Conservation (phyloP, 1,140 invertebrate genomes). For the Drosophila pruinosa region DNA sequence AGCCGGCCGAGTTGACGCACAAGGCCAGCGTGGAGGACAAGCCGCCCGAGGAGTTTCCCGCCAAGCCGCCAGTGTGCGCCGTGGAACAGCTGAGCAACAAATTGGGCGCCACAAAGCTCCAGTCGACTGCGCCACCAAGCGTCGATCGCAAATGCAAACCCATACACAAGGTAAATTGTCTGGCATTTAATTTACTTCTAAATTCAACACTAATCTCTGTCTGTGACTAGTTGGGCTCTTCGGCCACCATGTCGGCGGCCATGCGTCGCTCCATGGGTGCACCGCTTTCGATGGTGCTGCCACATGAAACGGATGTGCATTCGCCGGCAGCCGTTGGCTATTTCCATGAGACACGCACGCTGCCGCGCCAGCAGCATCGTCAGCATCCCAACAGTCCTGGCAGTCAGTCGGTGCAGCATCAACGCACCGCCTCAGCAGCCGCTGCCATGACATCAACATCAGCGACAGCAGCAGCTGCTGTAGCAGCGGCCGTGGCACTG, state of each 20-base stretch:
- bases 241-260: constrained; percentile 59
- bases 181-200: neutral
- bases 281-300: constrained; percentile 67
- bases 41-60: constrained; percentile 70
- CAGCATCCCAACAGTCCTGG: constrained; percentile 66
- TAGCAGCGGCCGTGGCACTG: constrained; percentile 7
- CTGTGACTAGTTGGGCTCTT: constrained; percentile 46
- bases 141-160: constrained; percentile 79
- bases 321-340: constrained; percentile 26
- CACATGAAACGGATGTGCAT: constrained; percentile 64
- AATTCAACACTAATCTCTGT: neutral
- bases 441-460: constrained; percentile 56
- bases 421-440: constrained; percentile 63
- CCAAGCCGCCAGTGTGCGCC: constrained; percentile 61
- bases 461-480: neutral
- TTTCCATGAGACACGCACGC: constrained; percentile 75
- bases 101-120: constrained; percentile 61
- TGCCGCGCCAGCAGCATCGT: constrained; percentile 69
- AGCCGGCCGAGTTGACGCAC: constrained; percentile 47
- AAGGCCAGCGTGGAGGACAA: constrained; percentile 44
- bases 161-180: constrained; percentile 61
- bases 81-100: constrained; percentile 64
- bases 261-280: constrained; percentile 63
- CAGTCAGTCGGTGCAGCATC: constrained; percentile 67
- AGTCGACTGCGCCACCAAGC: constrained; percentile 67